phyloP scores from a whole-genome alignment of 2,888 invertebrate genomes.

The Tipula lateralis region DNA sequence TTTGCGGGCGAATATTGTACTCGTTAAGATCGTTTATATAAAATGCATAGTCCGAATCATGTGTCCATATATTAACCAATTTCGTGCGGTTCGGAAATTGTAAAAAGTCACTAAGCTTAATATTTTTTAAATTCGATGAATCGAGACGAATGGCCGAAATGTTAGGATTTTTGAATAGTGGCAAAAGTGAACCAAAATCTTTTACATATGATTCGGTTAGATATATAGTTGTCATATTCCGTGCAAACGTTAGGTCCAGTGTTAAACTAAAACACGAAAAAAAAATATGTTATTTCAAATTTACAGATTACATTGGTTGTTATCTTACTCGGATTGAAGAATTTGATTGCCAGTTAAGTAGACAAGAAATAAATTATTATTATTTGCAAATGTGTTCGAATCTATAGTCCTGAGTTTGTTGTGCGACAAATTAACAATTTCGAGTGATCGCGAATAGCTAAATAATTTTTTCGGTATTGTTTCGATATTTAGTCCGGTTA shows the following conservation, averaged over 20 bases:
- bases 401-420: not conserved
- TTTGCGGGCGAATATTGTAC: not conserved
- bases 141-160: not conserved
- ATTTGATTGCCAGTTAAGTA: not conserved
- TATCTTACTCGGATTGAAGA: not conserved
- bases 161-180: not conserved
- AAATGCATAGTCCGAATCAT: not conserved
- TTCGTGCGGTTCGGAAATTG: not conserved
- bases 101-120: not conserved
- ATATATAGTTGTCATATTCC: not conserved
- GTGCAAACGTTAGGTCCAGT: not conserved
- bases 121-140: not conserved
- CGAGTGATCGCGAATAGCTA: not conserved
- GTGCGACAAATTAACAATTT: not conserved
- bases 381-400: not conserved
- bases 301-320: not conserved
- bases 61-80: not conserved
- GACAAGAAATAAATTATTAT: not conserved
- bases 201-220: not conserved
- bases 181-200: not conserved
- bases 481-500: not conserved
- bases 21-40: not conserved
- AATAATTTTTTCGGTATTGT: not conserved
- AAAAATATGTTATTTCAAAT: not conserved
- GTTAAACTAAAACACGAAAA: not conserved